phyloP scores from a whole-genome alignment of 1,140 invertebrate genomes.

The Phortica variegata region DNA sequence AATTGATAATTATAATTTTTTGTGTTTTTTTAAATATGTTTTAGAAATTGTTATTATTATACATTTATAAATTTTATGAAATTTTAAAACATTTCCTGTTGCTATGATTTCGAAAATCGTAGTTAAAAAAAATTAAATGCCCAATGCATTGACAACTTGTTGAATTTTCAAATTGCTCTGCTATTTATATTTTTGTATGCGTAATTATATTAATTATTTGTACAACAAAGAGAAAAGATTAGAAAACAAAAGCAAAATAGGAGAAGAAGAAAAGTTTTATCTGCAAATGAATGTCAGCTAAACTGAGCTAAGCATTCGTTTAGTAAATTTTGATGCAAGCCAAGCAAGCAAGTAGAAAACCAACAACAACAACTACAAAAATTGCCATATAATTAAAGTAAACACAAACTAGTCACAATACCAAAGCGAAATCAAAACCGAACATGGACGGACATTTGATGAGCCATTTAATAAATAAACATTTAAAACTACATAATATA shows the following conservation, averaged over 20 bases:
- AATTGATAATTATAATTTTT: too few species aligned
- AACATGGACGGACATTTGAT: conserved; percentile 37
- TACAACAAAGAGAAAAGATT: too few species aligned
- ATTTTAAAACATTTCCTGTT: not conserved
- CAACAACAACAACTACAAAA: conserved; percentile 40
- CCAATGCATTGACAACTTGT: conserved; percentile 39
- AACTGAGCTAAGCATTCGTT: not conserved
- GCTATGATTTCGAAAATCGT: conserved; percentile 28
- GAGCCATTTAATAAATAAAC: conserved; percentile 10
- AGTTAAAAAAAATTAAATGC: conserved; percentile 35
- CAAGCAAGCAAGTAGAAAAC: conserved; percentile 15
- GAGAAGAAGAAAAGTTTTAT: too few species aligned
- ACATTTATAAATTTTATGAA: conserved; percentile 31
- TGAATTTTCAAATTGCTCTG: not conserved
- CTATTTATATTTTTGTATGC: conserved; percentile 7
- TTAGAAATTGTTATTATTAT: conserved; percentile 46
- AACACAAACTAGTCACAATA: conserved; percentile 45
- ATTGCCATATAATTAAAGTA: conserved; percentile 23
- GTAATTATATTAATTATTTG: conserved; percentile 15
- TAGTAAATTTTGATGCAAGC: conserved; percentile 36
- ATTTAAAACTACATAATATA: not conserved
- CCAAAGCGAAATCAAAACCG: conserved; percentile 43
- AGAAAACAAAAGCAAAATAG: too few species aligned
- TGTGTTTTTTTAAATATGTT: conserved; percentile 12
- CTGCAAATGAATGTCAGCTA: too few species aligned